Base-by-base conservation (phyloP, 2,113 vertebrate genomes). In the Hystrix brachyura region DNA sequence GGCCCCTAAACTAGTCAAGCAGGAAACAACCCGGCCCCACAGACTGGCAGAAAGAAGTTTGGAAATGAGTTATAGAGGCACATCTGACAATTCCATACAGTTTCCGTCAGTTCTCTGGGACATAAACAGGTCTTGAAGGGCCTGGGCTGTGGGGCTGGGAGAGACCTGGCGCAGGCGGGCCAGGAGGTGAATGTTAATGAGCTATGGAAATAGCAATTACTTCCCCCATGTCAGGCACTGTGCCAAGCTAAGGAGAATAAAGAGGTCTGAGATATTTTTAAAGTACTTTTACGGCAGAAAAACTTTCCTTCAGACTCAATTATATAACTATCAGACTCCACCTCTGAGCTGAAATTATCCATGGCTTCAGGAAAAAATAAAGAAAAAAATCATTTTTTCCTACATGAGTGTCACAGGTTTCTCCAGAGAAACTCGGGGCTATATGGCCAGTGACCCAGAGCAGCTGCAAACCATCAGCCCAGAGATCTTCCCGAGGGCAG, bases 261-360 rank as follows among this genome's bases (percentile, higher is more conserved):
- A 95, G 94, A 97, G 90, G 94, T 71, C 96, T 97, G 96, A 88
- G 97, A 91, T 96, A 95, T 94, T 97, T 97, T 97, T 71, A 93
- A 97, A 98, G 84, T 96, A 97, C 91, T 96, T 98, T 98, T 96
- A 97, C 87, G 90, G 95, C 87, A 96, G 94, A 86, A 97, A 97
- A 98, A 97, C 95, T 98, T 98, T 97, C 96, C 95, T 98, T 94
- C 97, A 97, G 95, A 96, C 96, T 98, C 93, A 98, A 97, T 98
- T 98, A 98, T 95, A 91, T 98, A 98, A 98, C 95, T 57, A 95
- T 96, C 91, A 97, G 93, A n/a, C 95, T 98, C 97, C 94, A 95
- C 96, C 90, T 97, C 94, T 85, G 65, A 94, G 94, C 78, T 96
- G 96, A 97, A 97, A 97, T 95, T 95, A 97, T 69, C 90, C 96